phyloP scores from a whole-genome alignment of 2,888 invertebrate genomes.

The Lasioglossum morio region DNA sequence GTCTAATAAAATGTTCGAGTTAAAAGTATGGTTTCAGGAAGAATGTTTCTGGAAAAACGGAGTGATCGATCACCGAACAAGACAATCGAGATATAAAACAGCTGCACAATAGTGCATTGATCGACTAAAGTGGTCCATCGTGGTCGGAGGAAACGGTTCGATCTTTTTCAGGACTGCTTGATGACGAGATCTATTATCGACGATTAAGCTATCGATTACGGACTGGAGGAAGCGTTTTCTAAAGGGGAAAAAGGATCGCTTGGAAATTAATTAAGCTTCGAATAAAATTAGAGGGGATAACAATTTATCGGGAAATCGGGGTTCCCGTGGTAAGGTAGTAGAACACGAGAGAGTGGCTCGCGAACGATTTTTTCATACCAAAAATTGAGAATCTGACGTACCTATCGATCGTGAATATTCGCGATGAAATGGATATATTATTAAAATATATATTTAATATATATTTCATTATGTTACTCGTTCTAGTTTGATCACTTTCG shows the following conservation, averaged over 20 bases:
- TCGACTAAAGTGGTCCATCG: conserved; percentile 47
- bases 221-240: conserved; percentile 20
- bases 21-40: too few species aligned
- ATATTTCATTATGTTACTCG: too few species aligned
- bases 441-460: too few species aligned
- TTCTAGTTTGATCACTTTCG: background rate
- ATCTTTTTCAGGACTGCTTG: conserved; percentile 51
- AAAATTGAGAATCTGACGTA: background rate
- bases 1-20: background rate
- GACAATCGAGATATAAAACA: background rate
- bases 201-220: conserved; percentile 70
- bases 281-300: conserved; percentile 67
- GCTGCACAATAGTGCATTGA: conserved; percentile 20
- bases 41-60: background rate
- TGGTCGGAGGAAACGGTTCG: conserved; percentile 57
- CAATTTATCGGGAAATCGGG: conserved; percentile 64
- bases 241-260: conserved; percentile 35
- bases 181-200: conserved; percentile 66
- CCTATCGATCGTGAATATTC: too few species aligned
- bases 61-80: too few species aligned
- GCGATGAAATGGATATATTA: too few species aligned
- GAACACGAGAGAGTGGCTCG: background rate
- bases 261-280: conserved; percentile 66
- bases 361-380: background rate
- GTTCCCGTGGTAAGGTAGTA: conserved; percentile 46